Evolutionary conservation across 1,140 invertebrate genomes (phyloP).

Genomic region (Ephestia elutella): DNA sequence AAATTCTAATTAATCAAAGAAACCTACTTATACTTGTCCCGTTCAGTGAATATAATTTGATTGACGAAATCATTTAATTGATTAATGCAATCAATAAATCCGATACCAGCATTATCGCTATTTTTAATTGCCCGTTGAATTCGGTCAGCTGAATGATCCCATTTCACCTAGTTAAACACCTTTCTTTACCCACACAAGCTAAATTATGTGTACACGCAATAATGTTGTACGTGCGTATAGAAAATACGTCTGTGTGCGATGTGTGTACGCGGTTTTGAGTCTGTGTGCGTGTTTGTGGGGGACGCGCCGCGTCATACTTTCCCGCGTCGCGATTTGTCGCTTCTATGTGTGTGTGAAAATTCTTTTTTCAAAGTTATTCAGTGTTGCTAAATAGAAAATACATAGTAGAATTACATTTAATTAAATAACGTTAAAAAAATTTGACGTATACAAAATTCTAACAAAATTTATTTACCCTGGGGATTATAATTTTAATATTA

Average conservation of each 20-base stretch:
- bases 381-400: no score
- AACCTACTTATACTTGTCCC: no score
- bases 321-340: conserved; percentile 12
- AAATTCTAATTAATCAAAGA: no score
- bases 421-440: not conserved
- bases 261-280: conserved; percentile 24
- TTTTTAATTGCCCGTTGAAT: conserved; percentile 43
- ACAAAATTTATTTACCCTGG: no score
- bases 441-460: not conserved
- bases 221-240: conserved; percentile 10
- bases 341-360: conserved; percentile 4
- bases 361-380: conserved; percentile 1
- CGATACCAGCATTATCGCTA: not conserved
- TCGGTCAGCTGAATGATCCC: conserved; percentile 38
- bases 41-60: no score
- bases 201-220: conserved; percentile 1
- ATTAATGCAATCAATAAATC: not conserved
- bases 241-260: conserved; percentile 11
- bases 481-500: no score
- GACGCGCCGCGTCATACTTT: conserved; percentile 35
- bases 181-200: conserved; percentile 65
- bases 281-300: conserved; percentile 34
- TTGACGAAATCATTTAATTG: no score
- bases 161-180: conserved; percentile 68
- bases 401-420: no score